Evolutionary conservation across 1,140 invertebrate genomes (phyloP), one percentile per base, ranked within the genome.

Genomic region (Drepana arcuata): DNA sequence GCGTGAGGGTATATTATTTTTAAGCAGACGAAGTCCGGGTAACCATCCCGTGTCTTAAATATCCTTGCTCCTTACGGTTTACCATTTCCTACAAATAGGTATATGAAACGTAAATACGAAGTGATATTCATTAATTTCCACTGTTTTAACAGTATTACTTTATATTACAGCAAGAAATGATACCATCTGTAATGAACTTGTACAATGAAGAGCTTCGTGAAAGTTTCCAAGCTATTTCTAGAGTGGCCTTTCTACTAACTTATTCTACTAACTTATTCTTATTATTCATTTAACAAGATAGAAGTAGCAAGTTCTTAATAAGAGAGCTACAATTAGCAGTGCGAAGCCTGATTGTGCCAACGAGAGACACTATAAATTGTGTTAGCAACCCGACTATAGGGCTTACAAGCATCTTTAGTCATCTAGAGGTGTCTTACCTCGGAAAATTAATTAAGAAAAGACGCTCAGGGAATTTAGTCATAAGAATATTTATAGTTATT

Each of bases 261-360:
- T 41, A 37, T 47, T 34, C 40, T 28, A 44, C 35, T 30, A 39
- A 48, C 25, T 50, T 47, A 33, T 31, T 31, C 28, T 38, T 53
- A 52, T 52, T 52, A 52, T 48, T 39, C 14, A 32, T 36, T 36
- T 61, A 66, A 61, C 45, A 52, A 62, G 54, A 54, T 48, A 53
- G 48, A 63, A 36, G 25, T 35, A 24, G 25, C 31, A 31, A 43
- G 39, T 40, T 48, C 35, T 14, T 29, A 44, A 42, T 26, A 66
- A 60, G 57, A 61, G 57, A 58, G 41, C 40, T 58, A 55, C 58
- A 69, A 74, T 71, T 74, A 70, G 59, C 40, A 46, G 57, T 50
- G 38, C 60, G 46, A 50, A 41, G 42, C 53, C 40, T 42, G 57
- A 71, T 71, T 65, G 60, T 53, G 37, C 42, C 45, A 41, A 46